Evolutionary conservation across 1,140 invertebrate species (phyloP).

Genomic region (Ladona fulva): DNA sequence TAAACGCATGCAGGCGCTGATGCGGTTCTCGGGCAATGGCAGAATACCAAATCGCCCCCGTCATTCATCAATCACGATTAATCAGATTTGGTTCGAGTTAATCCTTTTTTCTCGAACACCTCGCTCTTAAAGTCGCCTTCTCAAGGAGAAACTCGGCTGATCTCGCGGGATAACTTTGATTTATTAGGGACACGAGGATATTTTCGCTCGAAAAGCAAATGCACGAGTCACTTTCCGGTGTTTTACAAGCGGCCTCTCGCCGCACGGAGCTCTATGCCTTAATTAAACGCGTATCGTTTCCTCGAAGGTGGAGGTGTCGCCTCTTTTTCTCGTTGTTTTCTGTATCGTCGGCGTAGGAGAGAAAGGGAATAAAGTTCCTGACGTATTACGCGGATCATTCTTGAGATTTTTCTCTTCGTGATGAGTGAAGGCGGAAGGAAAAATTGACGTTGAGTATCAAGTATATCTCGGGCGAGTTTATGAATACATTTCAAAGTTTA

Average conservation of each 20-base stretch:
- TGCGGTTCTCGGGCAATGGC: not conserved
- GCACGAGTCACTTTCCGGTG: slow-evolving; percentile 6
- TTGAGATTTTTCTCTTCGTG: no score
- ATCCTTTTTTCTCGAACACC: not conserved
- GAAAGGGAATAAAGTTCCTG: no score
- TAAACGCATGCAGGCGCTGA: not conserved
- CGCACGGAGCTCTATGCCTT: not conserved
- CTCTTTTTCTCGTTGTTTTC: no score
- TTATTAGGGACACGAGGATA: not conserved
- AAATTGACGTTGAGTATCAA: no score
- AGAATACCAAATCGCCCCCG: not conserved
- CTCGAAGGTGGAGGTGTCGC: not conserved
- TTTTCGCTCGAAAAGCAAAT: not conserved
- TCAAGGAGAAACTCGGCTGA: not conserved
- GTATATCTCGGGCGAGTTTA: no score
- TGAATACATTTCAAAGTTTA: no score
- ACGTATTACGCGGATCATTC: no score
- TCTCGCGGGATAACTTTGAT: not conserved
- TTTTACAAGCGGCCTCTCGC: not conserved
- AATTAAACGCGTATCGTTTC: slow-evolving; percentile 3
- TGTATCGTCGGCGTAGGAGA: no score
- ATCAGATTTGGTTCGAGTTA: not conserved
- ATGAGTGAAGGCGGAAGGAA: no score
- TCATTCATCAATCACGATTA: not conserved
- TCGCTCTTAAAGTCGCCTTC: no score